Base-by-base conservation (phyloP, 2,888 invertebrate species). In the Oscheius sp. region DNA sequence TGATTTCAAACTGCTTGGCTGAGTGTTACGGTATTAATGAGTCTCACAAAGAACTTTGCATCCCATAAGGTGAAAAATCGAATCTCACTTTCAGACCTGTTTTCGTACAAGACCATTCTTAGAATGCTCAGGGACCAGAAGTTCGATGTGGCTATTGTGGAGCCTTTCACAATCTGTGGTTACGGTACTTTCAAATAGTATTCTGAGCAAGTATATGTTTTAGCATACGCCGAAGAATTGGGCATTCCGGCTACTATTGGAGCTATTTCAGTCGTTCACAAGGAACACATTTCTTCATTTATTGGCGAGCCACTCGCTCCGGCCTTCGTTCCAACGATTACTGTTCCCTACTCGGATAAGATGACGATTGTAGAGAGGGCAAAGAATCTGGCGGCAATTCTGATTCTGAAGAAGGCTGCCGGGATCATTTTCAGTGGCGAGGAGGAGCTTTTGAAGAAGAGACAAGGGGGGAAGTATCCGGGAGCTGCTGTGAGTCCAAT, bases 211-310 rank as follows among this genome's bases (percentile, higher is more conserved):
- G 2, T 21, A 29, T 21, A 21, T 21, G 21, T 21, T 68, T 53
- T 29, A 68, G 68, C 55, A 5, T 55, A 55, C n/a, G 53, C 35
- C n/a, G 55, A 68, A 32, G 55, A 68, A 13, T 37, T 68, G 21
- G 68, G 68, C 11, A 68, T 68, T 13, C 71, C 78, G 37, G 70
- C 76, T 10, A 78, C 78, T 10, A 76, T 81, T n/a, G 73, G 71
- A 10, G 78, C 76, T 1, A 59, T 76, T 29, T 72, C 81, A 1
- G 57, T 70, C 1, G 68, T 68, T 53, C 76, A 76, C 5, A 53
- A 78, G 2, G 81, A 81, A 11, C 72, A 74, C 55, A 79, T 79
- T 37, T 72, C 74, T 62, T 57, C 72, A 0, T 9, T 55, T 13
- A 2, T 53, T 10, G 68, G 70, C 29, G 70, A 72, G 35, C 72